These are phyloP conservation scores for Oxyura jamaicensis DNA, from an alignment of 2,113 vertebrate species.

Conservation along the genomic window DNA sequence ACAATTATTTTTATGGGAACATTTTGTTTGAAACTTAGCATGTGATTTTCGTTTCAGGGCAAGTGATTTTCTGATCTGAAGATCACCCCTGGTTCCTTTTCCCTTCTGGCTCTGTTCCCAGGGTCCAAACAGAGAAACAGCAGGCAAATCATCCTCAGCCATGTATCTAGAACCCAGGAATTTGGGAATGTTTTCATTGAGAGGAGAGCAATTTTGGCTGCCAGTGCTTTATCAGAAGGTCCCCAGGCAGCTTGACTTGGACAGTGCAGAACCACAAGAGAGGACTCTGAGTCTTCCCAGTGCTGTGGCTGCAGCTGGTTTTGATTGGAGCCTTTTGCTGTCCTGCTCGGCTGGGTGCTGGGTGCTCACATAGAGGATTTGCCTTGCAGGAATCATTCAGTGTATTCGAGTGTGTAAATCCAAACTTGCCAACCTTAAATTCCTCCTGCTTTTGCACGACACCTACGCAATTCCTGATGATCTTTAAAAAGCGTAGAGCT, in stretches of 20 bases:
- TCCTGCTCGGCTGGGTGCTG: neutral
- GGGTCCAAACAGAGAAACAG: neutral
- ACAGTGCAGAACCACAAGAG: neutral
- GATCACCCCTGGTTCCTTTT: accelerated
- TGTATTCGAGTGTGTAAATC: neutral
- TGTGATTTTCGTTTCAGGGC: neutral
- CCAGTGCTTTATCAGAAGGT: neutral
- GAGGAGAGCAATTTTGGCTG: neutral
- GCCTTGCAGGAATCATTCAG: neutral
- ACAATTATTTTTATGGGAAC: neutral
- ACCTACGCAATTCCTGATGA: neutral
- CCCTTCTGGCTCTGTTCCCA: neutral
- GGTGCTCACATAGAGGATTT: neutral
- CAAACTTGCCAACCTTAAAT: neutral
- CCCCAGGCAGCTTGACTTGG: neutral
- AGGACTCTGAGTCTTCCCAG: neutral
- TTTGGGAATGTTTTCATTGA: neutral
- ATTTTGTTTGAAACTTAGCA: neutral
- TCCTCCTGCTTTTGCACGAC: neutral
- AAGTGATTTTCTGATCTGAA: neutral
- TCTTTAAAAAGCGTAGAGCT: neutral
- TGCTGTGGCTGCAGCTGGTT: neutral
- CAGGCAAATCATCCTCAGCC: neutral
- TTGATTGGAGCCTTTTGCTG: neutral
- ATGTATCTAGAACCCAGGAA: accelerated